phyloP scores from a whole-genome alignment of 2,113 vertebrate genomes.

The Pao palembangensis region DNA sequence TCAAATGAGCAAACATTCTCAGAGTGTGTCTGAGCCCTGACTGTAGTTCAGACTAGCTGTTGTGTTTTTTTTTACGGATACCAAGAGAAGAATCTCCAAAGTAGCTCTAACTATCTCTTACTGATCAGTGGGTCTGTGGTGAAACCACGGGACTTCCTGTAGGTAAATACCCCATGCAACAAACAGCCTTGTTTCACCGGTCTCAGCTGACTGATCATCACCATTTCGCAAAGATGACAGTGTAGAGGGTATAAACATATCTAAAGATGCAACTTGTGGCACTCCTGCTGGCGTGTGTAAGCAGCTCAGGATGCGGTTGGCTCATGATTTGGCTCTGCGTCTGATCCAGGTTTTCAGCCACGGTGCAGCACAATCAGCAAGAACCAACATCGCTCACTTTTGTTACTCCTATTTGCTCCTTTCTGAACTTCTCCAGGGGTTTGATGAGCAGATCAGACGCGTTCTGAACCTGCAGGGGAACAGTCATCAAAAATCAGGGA shows the following conservation, averaged over 20 bases:
- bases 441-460: conserved; percentile 94
- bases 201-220: too few relatives aligned
- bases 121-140: too few relatives aligned
- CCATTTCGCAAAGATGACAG: too few relatives aligned
- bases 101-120: too few relatives aligned
- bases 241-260: neutral
- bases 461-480: conserved; percentile 84
- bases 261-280: conserved; percentile 27
- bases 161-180: too few relatives aligned
- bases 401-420: conserved; percentile 92
- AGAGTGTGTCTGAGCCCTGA: too few relatives aligned
- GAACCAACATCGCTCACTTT: conserved; percentile 79
- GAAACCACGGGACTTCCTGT: too few relatives aligned
- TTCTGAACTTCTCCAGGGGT: conserved; percentile 93
- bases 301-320: neutral
- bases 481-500: neutral
- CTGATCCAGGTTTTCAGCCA: neutral
- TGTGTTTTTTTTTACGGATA: too few relatives aligned
- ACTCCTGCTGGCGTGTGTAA: conserved; percentile 2
- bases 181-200: too few relatives aligned
- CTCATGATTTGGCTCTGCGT: neutral
- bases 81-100: too few relatives aligned
- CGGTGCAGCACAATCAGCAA: neutral
- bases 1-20: too few relatives aligned
- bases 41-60: too few relatives aligned